Evolutionary conservation across 2,113 vertebrate species (phyloP).

Genomic region (Lanius ludovicianus): DNA sequence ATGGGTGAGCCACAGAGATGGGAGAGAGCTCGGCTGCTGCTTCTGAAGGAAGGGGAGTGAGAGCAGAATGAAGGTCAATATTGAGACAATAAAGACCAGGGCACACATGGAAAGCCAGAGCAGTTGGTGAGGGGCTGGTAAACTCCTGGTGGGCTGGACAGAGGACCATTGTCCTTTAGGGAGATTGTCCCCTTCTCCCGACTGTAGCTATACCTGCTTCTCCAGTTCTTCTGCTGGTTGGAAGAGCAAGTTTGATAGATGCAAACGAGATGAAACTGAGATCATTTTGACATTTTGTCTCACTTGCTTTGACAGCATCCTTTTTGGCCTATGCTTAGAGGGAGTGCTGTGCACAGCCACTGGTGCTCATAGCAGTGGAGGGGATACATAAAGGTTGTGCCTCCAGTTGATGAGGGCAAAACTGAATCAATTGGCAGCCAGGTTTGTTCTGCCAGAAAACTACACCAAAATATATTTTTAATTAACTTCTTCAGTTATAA

Average conservation of each 20-base stretch:
- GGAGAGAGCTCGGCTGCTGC: neutral
- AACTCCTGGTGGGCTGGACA: neutral
- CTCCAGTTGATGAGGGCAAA: neutral
- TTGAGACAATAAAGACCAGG: neutral
- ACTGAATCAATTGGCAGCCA: neutral
- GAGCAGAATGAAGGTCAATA: neutral
- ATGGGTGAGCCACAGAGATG: neutral
- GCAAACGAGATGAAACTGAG: neutral
- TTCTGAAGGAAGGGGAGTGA: neutral
- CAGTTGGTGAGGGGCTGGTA: neutral
- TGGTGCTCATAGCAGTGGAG: neutral
- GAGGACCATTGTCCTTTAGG: neutral
- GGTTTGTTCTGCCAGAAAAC: neutral
- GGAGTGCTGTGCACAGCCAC: neutral
- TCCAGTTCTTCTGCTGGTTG: neutral
- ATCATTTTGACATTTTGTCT: neutral
- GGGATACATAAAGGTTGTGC: neutral
- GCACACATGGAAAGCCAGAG: neutral
- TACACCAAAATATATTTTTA: neutral
- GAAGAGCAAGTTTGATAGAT: neutral
- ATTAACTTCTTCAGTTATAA: neutral
- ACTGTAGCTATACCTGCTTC: neutral
- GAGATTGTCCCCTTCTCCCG: neutral
- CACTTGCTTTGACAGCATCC: neutral
- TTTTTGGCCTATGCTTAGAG: neutral